Evolutionary conservation across 2,888 invertebrate genomes (phyloP), one percentile per base, ranked within the genome.

Genomic region (Aphodius sticticus): DNA sequence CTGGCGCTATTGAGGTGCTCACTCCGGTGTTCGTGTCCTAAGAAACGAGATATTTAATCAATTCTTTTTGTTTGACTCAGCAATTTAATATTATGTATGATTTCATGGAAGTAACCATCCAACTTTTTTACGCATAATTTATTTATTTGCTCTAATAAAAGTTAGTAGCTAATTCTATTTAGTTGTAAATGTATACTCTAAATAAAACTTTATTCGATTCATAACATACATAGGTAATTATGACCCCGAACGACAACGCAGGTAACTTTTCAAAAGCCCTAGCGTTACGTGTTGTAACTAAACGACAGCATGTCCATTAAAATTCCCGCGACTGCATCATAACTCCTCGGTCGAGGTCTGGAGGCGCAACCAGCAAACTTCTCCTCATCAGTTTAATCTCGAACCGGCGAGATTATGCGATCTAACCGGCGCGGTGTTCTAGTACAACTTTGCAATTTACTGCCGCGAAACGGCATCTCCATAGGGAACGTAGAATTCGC

Each of bases 391-490:
- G 53, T 26, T 26, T 26, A 26, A 26, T 26, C 26, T 26, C 26
- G 26, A 26, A 1, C 26, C 26, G 26, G 26, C 26, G 53, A 53
- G 53, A 53, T 53, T 53, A 53, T 53, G 53, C 53, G 53, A 53
- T 53, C 7, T 53, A 53, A 12, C 12, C 53, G 53, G 12, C 53
- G 53, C 7, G 7, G 53, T 12, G 53, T 53, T 53, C 53, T 12
- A 53, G 53, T 53, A 53, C 53, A 53, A 53, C 53, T 53, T 53
- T 53, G 53, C 53, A 53, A 53, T 53, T 53, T 53, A 53, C 53
- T 53, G 53, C 12, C 53, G 53, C 53, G 53, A 53, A 53, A 53
- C 53, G 53, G 53, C 53, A 53, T 53, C 53, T 53, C 53, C 53
- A 53, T 53, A 53, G 53, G 53, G 53, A 53, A 9, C 53, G 53